Evolutionary conservation across 2,797 vertebrate genomes (phyloP), one percentile per base, ranked within the genome.

Genomic region (Lerista edwardsae): DNA sequence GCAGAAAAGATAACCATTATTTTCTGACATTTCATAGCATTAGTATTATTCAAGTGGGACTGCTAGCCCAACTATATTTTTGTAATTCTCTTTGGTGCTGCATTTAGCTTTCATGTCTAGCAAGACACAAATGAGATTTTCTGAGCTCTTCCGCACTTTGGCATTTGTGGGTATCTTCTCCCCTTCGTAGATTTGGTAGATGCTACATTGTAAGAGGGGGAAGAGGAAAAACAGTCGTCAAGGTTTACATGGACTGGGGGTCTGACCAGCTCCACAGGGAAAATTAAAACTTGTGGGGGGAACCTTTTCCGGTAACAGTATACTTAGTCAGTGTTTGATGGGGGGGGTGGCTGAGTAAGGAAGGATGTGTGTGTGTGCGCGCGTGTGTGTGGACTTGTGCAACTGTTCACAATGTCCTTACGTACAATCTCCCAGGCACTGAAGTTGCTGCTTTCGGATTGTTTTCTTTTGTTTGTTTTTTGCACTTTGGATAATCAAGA

Each of bases 71-170:
- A 67, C 77, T 96, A 91, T 96, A 96, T 96, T 96, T 96, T 96
- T 96, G 79, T 96, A 96, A 93, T 90, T 93, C 86, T 91, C 89
- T 94, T 93, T 89, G 93, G 93, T 95, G 94, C 94, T 95, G 95
- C 91, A 90, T 94, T 95, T 93, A 94, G 91, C 93, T 95, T 95
- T 94, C 94, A 92, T 2, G 0, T 0, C 0, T 86, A 88, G 39
- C 55, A 87, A 91, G 90, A 88, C 82, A 68, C 31, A 65, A 88
- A 89, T 44, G 39, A 82, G 86, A 79, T 80, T 88, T 80, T 90
- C 89, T 88, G 78, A 75, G 55, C 29, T 85, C 78, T 41, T 55
- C 71, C 69, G 29, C 62, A 74, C 11, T 51, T 65, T 69, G 51
- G 68, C 36, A 61, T 31, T 31, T 31, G 59, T 57, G 59, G 23